These are phyloP conservation scores for Aphelinus certus DNA, from an alignment of 1,140 invertebrate species.

Conservation along the genomic window DNA sequence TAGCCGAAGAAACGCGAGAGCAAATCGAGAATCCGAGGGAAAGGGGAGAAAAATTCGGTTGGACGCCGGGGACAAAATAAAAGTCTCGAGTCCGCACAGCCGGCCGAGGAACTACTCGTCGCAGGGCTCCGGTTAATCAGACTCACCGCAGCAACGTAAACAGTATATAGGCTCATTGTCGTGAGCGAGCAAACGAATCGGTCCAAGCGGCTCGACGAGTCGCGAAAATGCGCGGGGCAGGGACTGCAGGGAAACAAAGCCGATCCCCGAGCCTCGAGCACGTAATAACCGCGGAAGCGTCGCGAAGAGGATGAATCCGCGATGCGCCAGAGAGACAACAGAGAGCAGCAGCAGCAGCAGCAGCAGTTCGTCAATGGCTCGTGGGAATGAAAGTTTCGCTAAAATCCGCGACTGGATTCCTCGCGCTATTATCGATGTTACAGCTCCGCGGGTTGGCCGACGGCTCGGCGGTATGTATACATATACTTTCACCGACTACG, in stretches of 20 bases:
- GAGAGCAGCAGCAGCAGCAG: not conserved
- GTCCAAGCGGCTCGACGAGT: too few relatives aligned
- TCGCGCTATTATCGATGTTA: conserved; percentile 26
- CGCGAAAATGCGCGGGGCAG: not conserved
- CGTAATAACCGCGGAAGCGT: conserved; percentile 12
- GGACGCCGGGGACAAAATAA: too few relatives aligned
- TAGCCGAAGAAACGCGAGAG: too few relatives aligned
- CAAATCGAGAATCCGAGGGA: too few relatives aligned
- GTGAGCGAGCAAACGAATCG: too few relatives aligned
- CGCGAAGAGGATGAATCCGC: too few relatives aligned
- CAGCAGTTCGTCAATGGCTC: not conserved
- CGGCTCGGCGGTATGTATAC: not conserved
- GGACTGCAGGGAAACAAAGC: not conserved
- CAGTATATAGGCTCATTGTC: too few relatives aligned
- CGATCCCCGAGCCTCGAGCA: not conserved
- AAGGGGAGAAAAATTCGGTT: too few relatives aligned
- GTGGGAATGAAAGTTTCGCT: conserved; percentile 28
- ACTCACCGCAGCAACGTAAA: too few relatives aligned
- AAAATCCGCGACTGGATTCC: conserved; percentile 19
- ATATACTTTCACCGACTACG: conserved; percentile 26
- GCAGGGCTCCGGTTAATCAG: too few relatives aligned
- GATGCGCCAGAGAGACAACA: not conserved
- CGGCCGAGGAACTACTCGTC: too few relatives aligned
- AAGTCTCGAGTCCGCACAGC: too few relatives aligned
- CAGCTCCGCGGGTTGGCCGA: not conserved